Evolutionary conservation across 2,888 invertebrate genomes (phyloP).

Genomic region (Dione juno): DNA sequence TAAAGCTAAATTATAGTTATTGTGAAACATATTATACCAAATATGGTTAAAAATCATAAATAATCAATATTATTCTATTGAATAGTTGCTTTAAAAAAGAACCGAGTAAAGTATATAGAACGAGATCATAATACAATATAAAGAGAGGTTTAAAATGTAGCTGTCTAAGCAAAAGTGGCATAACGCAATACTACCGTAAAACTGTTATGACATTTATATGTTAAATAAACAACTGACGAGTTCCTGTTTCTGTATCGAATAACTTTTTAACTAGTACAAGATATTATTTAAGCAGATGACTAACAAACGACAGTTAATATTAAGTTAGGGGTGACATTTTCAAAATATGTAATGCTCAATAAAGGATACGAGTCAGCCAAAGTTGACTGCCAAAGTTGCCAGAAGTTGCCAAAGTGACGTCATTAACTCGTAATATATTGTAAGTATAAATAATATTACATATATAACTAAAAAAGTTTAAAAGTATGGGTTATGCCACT

Average conservation of each 20-base stretch:
- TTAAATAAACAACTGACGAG: too few relatives aligned
- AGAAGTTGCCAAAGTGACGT: too few relatives aligned
- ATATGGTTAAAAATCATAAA: neutral
- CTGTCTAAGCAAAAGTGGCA: neutral
- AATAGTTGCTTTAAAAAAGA: slow-evolving; percentile 2
- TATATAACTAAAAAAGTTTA: neutral
- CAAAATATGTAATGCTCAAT: too few relatives aligned
- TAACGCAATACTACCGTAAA: neutral
- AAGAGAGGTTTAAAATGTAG: neutral
- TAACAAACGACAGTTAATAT: too few relatives aligned
- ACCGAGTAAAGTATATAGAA: neutral
- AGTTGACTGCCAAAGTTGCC: too few relatives aligned
- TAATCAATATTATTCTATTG: neutral
- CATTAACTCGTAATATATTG: neutral
- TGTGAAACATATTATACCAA: neutral
- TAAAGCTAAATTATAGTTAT: slow-evolving; percentile 1
- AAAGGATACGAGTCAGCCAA: too few relatives aligned
- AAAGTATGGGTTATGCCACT: neutral
- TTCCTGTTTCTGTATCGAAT: too few relatives aligned
- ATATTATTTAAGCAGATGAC: too few relatives aligned
- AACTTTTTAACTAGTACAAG: too few relatives aligned
- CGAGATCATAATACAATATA: slow-evolving; percentile 22
- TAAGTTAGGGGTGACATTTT: too few relatives aligned
- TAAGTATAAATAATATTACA: neutral
- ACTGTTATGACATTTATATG: too few relatives aligned